These are phyloP conservation scores for Euproctis similis DNA, from an alignment of 2,888 invertebrate genomes.

Conservation along the genomic window DNA sequence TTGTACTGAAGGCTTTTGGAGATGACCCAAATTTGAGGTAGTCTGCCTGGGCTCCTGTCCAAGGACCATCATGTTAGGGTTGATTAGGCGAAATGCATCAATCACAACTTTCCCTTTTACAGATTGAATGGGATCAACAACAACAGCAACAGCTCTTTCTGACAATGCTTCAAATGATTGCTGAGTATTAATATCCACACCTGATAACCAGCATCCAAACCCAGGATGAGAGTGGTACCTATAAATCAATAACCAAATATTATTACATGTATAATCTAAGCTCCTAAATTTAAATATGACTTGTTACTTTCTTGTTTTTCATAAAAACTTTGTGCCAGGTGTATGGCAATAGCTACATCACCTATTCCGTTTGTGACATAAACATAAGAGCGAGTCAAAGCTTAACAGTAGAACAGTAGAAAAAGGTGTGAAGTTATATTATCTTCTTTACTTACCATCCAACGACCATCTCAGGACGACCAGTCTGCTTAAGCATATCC, in stretches of 20 bases:
- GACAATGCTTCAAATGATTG: slow-evolving; percentile 99
- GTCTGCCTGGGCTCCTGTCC: slow-evolving; percentile 99
- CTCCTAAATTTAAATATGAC: too few relatives aligned
- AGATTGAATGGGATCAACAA: slow-evolving; percentile 99
- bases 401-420: too few relatives aligned
- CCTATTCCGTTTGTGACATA: too few relatives aligned
- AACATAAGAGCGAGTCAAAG: too few relatives aligned
- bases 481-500: slow-evolving; percentile 98
- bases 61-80: slow-evolving; percentile 99
- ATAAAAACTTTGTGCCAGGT: too few relatives aligned
- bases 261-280: too few relatives aligned
- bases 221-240: slow-evolving; percentile 99
- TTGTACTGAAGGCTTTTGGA: slow-evolving; percentile 99
- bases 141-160: slow-evolving; percentile 98
- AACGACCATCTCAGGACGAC: slow-evolving; percentile 99
- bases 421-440: background rate
- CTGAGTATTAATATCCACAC: slow-evolving; percentile 99
- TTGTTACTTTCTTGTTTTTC: too few relatives aligned
- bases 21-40: slow-evolving; percentile 98
- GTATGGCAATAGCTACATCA: too few relatives aligned
- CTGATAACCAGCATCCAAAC: slow-evolving; percentile 99
- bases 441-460: slow-evolving; percentile 78
- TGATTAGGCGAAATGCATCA: slow-evolving; percentile 98
- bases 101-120: slow-evolving; percentile 99
- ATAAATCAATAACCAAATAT: slow-evolving; percentile 16